Base-by-base conservation (phyloP, 30 jellyfish, hydroid and myxozoan species). In the Rhopilema esculentum region DNA sequence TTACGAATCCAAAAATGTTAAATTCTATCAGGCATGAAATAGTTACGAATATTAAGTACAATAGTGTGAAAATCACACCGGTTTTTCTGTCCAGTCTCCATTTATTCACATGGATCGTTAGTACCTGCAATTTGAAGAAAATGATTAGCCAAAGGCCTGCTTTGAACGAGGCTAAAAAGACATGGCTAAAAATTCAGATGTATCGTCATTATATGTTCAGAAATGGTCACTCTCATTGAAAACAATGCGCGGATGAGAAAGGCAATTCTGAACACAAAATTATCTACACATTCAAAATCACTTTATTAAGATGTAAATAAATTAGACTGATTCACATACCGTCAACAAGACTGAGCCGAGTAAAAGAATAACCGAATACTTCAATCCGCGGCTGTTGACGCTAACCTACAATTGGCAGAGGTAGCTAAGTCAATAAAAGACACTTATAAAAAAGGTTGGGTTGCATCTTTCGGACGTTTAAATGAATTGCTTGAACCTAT, bases 361-460 rank as follows among this genome's bases (percentile, higher is more conserved):
- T 77, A 92, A 69, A 9, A 92, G 86, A 26, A 71, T 70, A 18
- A 92, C 98, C 12, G 98, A 92, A 61, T 79, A 92, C 24, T 86
- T 89, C 91, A 92, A 50, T 27, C 98, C 98, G 21, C 94, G 96
- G 65, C 98, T 92, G 84, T 92, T 92, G 6, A 92, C 89, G 31
- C 23, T 64, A 29, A 92, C 94, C 98, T 91, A 12, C 6, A 40
- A 40, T 40, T 40, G 12, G n/a, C n/a, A n/a, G n/a, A n/a, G n/a
- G n/a, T n/a, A n/a, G n/a, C n/a, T n/a, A n/a, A n/a, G n/a, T n/a
- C n/a, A n/a, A n/a, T n/a, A n/a, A n/a, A n/a, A n/a, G n/a, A n/a
- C n/a, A n/a, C n/a, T n/a, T n/a, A n/a, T n/a, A n/a, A n/a, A n/a
- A n/a, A n/a, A n/a, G n/a, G n/a, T n/a, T n/a, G n/a, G n/a, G n/a